These are phyloP conservation scores for Dryoscopus gambensis DNA, from an alignment of 2,113 vertebrate species.

Conservation along the genomic window DNA sequence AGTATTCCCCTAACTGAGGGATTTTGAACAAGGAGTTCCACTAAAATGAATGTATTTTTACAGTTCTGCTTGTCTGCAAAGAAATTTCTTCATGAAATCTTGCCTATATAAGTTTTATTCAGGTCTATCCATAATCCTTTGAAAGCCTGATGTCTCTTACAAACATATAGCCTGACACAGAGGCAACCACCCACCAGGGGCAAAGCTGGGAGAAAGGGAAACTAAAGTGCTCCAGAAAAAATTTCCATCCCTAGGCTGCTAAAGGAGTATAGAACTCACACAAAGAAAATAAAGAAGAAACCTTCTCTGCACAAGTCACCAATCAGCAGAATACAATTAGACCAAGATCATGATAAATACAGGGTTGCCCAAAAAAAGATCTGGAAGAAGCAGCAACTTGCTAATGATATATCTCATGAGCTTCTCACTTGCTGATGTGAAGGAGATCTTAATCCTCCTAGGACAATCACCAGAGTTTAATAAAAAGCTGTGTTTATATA, in stretches of 20 bases:
- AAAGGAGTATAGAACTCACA: background rate
- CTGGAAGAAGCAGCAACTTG: background rate
- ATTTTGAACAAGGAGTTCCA: background rate
- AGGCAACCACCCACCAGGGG: rapidly evolving
- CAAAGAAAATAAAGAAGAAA: background rate
- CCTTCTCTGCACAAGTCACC: background rate
- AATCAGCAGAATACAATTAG: background rate
- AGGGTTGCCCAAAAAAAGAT: background rate
- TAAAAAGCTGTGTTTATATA: background rate
- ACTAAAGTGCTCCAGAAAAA: background rate
- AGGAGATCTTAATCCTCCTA: background rate
- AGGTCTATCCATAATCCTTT: background rate
- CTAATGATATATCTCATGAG: background rate
- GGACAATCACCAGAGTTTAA: background rate
- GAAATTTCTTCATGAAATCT: background rate
- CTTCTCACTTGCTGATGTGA: background rate
- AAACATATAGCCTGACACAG: rapidly evolving
- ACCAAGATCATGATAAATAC: background rate
- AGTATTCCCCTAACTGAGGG: background rate
- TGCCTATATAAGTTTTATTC: background rate
- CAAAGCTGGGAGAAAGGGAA: background rate
- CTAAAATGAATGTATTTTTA: background rate
- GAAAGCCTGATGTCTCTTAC: background rate
- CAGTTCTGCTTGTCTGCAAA: background rate
- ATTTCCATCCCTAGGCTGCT: background rate